A percentile compares a stretch with the other conserved stretches of the same genome.
Evolutionary conservation across 2,113 vertebrate genomes (phyloP).

Genomic region (Apeltes quadracus): DNA sequence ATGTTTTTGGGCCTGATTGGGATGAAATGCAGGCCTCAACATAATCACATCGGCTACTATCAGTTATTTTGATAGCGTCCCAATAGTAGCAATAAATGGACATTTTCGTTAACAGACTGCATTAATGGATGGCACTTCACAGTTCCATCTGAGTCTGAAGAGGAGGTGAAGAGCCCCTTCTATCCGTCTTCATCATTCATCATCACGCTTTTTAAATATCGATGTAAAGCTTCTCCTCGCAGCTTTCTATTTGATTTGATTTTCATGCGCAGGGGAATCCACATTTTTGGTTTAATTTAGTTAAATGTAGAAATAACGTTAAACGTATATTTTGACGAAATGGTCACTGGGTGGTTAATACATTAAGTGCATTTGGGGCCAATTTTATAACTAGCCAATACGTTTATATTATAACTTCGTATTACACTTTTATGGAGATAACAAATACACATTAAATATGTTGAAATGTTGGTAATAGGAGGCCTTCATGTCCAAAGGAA

Average conservation of each 20-base stretch:
- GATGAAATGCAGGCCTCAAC: background rate
- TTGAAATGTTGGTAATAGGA: background rate
- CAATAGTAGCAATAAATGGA: background rate
- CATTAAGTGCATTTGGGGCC: background rate
- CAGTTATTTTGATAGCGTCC: background rate
- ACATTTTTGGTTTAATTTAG: background rate
- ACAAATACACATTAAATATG: background rate
- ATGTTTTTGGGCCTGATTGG: background rate
- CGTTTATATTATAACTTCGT: background rate
- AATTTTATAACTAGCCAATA: background rate
- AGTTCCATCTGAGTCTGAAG: background rate
- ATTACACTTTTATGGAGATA: background rate
- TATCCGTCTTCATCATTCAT: constrained; percentile 31
- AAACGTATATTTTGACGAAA: background rate
- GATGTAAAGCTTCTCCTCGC: background rate
- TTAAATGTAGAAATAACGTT: background rate
- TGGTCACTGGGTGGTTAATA: background rate
- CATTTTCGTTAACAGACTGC: background rate
- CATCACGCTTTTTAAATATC: constrained; percentile 3
- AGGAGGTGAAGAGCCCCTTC: constrained; percentile 8
- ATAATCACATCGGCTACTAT: background rate
- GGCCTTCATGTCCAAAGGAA: background rate
- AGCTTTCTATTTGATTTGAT: constrained; percentile 4
- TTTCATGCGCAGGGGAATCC: background rate
- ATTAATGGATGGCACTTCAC: background rate